Base-by-base conservation (phyloP, 2,888 invertebrate genomes). In the Zele albiditarsus region DNA sequence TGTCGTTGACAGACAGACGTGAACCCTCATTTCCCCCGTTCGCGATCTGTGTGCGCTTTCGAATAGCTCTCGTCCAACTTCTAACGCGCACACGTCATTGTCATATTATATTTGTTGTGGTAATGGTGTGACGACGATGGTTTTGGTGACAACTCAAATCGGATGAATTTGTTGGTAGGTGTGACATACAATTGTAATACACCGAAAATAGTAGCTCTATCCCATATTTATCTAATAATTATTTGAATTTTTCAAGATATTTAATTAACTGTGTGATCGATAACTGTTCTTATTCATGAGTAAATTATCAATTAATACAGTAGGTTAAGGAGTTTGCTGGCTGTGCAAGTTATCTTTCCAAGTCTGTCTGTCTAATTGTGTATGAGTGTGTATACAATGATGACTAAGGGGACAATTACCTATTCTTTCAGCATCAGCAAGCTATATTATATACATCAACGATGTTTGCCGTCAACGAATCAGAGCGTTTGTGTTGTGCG, bases 381-480 rank as follows among this genome's bases (percentile, higher is more conserved):
- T 8, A 8, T 3, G 20, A 4, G 1, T 53, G 20, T 53, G 38
- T 63, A 68, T 70, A 75, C 74, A 77, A 75, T 76, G 69, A 71
- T 71, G 46, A 12, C 46, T 12, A 25, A 14, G 12, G 65, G 77
- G 77, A 78, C 82, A 84, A 86, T 86, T 87, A 87, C 82, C 82
- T 80, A 87, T 87, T 87, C 85, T 82, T 83, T 87, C 58, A 84
- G 85, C 86, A 87, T 87, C 86, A 86, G 82, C 81, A 25, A 78
- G 74, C 80, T 33, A 79, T 84, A 82, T 80, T 82, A 82, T 81
- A 46, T 81, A 49, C 77, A 81, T 81, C 80, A 79, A 80, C 78
- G 78, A 72, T 76, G 74, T 75, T n/a, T 62, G 46, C 3, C 16
- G 8, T 46, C 1, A n/a, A 38, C 38, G 38, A 10, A 38, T 38